These are phyloP conservation scores for Calliopsis andreniformis DNA, from an alignment of 1,140 invertebrate species.

Conservation along the genomic window DNA sequence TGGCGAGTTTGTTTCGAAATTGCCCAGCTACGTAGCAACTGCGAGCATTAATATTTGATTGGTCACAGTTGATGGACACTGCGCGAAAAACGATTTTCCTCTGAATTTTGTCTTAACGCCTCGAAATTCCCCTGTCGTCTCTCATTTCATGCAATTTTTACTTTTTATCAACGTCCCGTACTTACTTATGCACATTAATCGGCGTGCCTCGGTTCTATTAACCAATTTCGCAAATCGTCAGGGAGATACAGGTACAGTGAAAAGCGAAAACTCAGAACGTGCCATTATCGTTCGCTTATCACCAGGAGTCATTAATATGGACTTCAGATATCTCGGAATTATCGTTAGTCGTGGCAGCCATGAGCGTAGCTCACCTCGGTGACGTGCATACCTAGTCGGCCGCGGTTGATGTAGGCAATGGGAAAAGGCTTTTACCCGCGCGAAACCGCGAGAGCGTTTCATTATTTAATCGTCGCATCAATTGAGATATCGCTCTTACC, in stretches of 20 bases:
- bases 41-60: conserved; percentile 67
- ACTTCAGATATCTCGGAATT: neutral
- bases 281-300: conserved; percentile 29
- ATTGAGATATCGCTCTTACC: conserved; percentile 31
- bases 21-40: conserved; percentile 62
- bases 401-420: neutral
- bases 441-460: conserved; percentile 11
- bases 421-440: conserved; percentile 41
- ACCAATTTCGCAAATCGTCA: conserved; percentile 2
- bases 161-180: too few relatives aligned
- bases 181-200: neutral
- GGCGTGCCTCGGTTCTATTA: conserved; percentile 16
- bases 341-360: conserved; percentile 10
- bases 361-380: conserved; percentile 6
- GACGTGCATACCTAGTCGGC: conserved; percentile 7
- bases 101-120: neutral
- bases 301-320: conserved; percentile 27
- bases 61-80: conserved; percentile 18
- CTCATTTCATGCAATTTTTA: conserved; percentile 7
- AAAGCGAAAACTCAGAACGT: too few relatives aligned
- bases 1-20: conserved; percentile 63
- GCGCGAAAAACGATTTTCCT: conserved; percentile 32
- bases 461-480: conserved; percentile 37
- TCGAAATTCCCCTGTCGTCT: conserved; percentile 2
- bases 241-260: too few relatives aligned